Evolutionary conservation across 35 echinoderm and acorn worm genomes (phyloP).

Genomic region (Ophiothrix spiculata): DNA sequence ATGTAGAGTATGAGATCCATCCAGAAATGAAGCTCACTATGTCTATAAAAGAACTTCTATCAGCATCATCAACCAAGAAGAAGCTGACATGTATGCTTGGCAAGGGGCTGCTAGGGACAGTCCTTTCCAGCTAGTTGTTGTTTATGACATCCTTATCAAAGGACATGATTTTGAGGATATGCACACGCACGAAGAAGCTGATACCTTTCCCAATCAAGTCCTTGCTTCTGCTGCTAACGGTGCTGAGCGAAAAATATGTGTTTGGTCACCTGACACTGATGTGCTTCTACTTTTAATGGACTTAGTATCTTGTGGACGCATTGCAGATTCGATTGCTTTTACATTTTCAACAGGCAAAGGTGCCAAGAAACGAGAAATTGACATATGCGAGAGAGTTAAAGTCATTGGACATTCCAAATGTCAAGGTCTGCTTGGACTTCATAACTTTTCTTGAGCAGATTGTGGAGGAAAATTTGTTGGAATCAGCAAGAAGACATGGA

Average conservation of each 20-base stretch:
- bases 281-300: neutral
- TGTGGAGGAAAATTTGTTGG: constrained; percentile 35
- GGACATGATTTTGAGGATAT: constrained; percentile 31
- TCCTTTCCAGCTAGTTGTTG: constrained; percentile 4
- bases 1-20: too few relatives aligned
- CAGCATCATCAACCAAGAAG: neutral
- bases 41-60: neutral
- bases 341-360: neutral
- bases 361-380: constrained; percentile 38
- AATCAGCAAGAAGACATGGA: constrained; percentile 49
- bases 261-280: neutral
- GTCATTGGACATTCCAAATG: constrained; percentile 31
- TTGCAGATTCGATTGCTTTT: neutral
- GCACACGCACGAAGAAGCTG: neutral
- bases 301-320: neutral
- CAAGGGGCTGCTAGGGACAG: neutral
- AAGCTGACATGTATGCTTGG: neutral
- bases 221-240: neutral
- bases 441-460: constrained; percentile 26
- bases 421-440: constrained; percentile 33
- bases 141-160: constrained; percentile 33
- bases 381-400: constrained; percentile 27
- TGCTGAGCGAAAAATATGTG: neutral
- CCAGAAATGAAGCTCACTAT: too few relatives aligned
- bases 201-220: neutral